phyloP scores from a whole-genome alignment of 2,888 invertebrate genomes.

The Hyalella azteca region DNA sequence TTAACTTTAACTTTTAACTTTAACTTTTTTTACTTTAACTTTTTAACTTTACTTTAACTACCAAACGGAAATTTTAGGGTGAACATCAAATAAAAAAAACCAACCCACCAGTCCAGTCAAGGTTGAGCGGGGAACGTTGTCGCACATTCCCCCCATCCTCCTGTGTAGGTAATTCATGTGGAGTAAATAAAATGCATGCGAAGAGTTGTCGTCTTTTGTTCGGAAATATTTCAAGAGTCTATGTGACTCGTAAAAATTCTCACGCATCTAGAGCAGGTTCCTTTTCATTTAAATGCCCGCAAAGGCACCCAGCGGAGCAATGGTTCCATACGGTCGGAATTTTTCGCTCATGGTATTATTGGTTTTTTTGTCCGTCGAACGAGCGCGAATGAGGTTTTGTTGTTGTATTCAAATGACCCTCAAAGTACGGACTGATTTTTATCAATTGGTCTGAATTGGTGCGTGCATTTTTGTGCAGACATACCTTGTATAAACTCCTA shows the following conservation, averaged over 20 bases:
- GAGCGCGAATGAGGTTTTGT: neutral
- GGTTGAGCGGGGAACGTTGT: too few species aligned
- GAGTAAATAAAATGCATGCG: neutral
- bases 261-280: constrained; percentile 2
- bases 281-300: constrained; percentile 16
- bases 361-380: neutral
- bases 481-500: too few species aligned
- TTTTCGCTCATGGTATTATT: neutral
- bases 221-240: constrained; percentile 24
- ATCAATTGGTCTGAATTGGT: neutral
- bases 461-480: too few species aligned
- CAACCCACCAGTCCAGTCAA: too few species aligned
- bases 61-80: too few species aligned
- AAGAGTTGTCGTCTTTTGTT: constrained; percentile 10
- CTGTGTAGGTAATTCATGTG: too few species aligned
- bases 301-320: constrained; percentile 10
- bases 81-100: too few species aligned
- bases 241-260: neutral
- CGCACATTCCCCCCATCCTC: too few species aligned
- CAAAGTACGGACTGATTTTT: neutral
- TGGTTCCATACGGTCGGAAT: neutral
- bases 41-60: too few species aligned
- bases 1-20: too few species aligned
- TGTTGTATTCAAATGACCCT: neutral
- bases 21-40: too few species aligned